These are phyloP conservation scores for Azorinus chamasolen DNA, from an alignment of 2,888 invertebrate species.

Conservation along the genomic window DNA sequence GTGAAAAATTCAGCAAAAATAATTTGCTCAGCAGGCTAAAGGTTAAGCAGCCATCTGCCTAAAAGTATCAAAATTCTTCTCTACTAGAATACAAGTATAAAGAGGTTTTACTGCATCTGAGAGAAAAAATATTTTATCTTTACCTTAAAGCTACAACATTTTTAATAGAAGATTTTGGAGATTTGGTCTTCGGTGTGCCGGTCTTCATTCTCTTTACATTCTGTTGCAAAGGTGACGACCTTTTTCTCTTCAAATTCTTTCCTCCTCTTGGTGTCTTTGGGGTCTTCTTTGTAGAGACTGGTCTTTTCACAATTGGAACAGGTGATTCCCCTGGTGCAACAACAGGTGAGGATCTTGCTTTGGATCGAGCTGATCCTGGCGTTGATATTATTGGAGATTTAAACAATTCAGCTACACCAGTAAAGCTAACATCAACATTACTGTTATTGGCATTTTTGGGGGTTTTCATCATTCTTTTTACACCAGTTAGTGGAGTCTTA, in stretches of 20 bases:
- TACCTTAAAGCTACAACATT: conserved; percentile 71
- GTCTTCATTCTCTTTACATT: conserved; percentile 58
- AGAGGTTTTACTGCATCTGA: no score
- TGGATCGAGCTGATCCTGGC: conserved; percentile 58
- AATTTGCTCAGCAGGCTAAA: no score
- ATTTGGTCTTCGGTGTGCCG: conserved; percentile 56
- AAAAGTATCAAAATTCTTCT: no score
- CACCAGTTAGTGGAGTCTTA: conserved; percentile 54
- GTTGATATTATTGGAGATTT: conserved; percentile 63
- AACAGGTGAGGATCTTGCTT: conserved; percentile 35
- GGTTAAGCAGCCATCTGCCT: no score
- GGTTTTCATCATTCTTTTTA: conserved; percentile 47
- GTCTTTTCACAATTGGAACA: conserved; percentile 48
- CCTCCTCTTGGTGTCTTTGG: conserved; percentile 57
- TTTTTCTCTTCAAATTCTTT: conserved; percentile 52
- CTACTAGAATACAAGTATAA: no score
- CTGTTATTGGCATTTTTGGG: conserved; percentile 41
- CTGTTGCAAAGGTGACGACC: conserved; percentile 43
- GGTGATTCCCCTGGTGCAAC: conserved; percentile 9
- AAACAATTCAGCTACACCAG: conserved; percentile 70
- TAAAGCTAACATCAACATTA: conserved; percentile 60
- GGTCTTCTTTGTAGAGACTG: conserved; percentile 44
- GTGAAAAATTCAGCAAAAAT: no score
- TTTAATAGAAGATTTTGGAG: conserved; percentile 71
- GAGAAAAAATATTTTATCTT: no score